Base-by-base conservation (phyloP, 1,140 invertebrate genomes). In the Procambarus clarkii region DNA sequence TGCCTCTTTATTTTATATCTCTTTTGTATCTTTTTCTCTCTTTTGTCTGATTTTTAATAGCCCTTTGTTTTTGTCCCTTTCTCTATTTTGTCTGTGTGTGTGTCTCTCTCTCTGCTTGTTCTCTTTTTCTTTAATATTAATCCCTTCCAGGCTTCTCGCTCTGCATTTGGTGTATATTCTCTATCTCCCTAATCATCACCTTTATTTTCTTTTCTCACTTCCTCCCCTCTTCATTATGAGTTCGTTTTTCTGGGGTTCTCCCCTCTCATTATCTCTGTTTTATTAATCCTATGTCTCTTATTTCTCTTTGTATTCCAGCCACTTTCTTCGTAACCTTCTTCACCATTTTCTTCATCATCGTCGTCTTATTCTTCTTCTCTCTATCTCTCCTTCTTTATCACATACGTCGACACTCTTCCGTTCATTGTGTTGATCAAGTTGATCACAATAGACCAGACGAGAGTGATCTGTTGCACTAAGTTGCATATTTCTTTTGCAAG, bases 51-150 rank as follows among this genome's bases (percentile, higher is more conserved):
- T 15, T 46, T 15, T 77, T 11, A 3, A 11, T 77, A 3, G 9
- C 11, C 11, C 50, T 54, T 11, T 54, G 4, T 54, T 11, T 54
- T 54, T 54, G 4, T 54, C 80, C 8, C 58, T 82, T 15, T 44
- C n/a, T 82, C 58, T 64, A 3, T 82, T 46, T 82, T 58, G 1
- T 82, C 80, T 82, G 2, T 64, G 50, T 82, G 4, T 82, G 15
- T 82, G 50, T 82, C 80, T 82, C 80, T 82, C 80, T 82, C 80
- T 58, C 24, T 60, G 34, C 54, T 45, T n/a, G n/a, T 74, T 24
- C 48, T n/a, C 48, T 34, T 50, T 24, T 45, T 48, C 44, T 46
- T 77, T 45, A 44, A 21, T 77, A n/a, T 60, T 50, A 54, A 45
- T 78, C 54, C 58, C 71, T 77, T 44, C 15, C 85, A 15, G 45